Conservation (phyloP, 1,140 invertebrate species). For the Panulirus ornatus region DNA sequence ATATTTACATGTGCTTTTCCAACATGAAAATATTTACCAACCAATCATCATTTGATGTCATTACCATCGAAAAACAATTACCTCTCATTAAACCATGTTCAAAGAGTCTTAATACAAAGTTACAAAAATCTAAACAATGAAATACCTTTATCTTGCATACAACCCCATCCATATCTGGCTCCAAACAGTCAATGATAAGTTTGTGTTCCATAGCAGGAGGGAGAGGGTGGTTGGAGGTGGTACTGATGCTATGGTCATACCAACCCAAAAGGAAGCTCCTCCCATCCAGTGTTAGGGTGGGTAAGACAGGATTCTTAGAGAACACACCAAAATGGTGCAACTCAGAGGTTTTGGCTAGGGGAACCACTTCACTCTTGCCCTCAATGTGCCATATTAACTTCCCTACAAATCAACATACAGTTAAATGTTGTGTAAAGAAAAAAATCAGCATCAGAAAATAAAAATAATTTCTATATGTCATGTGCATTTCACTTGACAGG, state of each 20-base stretch:
- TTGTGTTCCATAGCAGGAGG: background rate
- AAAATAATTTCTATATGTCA: too few species aligned
- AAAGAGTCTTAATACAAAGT: background rate
- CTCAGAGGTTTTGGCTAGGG: background rate
- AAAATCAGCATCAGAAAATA: too few species aligned
- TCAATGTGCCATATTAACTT: background rate
- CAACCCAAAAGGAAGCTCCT: background rate
- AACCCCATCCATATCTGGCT: background rate
- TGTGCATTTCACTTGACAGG: too few species aligned
- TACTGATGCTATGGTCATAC: background rate
- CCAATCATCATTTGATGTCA: too few species aligned
- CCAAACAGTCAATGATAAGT: background rate
- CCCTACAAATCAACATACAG: background rate
- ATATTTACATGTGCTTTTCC: too few species aligned
- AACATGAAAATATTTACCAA: too few species aligned
- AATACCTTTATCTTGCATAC: background rate
- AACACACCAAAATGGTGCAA: background rate
- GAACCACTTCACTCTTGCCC: background rate
- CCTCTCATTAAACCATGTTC: background rate
- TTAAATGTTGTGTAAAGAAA: too few species aligned
- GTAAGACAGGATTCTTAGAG: background rate
- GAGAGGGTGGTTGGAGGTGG: background rate
- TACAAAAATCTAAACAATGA: background rate
- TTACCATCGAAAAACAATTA: background rate
- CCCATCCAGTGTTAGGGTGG: background rate